Conservation (phyloP, 53 echinoderm and acorn worm species). For the Luidia sarsii region DNA sequence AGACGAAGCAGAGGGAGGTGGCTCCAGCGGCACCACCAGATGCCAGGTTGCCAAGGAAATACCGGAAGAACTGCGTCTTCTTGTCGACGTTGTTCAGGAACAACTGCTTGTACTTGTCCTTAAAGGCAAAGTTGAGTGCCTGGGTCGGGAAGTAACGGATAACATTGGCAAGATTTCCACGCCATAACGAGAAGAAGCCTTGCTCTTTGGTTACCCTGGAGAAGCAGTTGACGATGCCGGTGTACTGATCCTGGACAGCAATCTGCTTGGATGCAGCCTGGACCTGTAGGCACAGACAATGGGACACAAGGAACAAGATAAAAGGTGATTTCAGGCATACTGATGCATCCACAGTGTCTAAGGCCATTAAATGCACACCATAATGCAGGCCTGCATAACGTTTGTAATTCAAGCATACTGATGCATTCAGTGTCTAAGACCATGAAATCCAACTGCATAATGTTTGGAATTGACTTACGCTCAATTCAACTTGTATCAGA, state of each 20-base stretch:
- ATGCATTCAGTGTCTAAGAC: too few relatives aligned
- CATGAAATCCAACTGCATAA: too few relatives aligned
- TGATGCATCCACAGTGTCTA: too few relatives aligned
- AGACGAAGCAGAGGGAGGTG: slow-evolving; percentile 93
- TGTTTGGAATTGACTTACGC: too few relatives aligned
- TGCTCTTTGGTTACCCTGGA: slow-evolving; percentile 84
- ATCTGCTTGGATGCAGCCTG: slow-evolving; percentile 94
- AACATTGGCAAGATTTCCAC: slow-evolving; percentile 96
- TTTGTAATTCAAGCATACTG: too few relatives aligned
- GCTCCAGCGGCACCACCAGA: slow-evolving; percentile 98
- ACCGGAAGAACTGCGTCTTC: slow-evolving; percentile 82
- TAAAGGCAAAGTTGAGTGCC: slow-evolving; percentile 98
- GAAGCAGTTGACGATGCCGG: slow-evolving; percentile 93
- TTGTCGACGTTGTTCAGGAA: slow-evolving; percentile 89
- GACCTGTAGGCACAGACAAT: slow-evolving; percentile 76
- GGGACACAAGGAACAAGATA: too few relatives aligned
- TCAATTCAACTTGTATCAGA: too few relatives aligned
- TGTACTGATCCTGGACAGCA: slow-evolving; percentile 74
- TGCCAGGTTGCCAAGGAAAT: slow-evolving; percentile 88
- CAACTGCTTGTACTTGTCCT: slow-evolving; percentile 97
- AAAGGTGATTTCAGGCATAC: too few relatives aligned
- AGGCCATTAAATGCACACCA: too few relatives aligned
- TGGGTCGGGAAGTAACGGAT: slow-evolving; percentile 98
- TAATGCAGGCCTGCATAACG: too few relatives aligned
- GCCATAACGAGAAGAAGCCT: slow-evolving; percentile 97